Evolutionary conservation across 2,113 vertebrate species (phyloP).

Genomic region (Anseranas semipalmata): DNA sequence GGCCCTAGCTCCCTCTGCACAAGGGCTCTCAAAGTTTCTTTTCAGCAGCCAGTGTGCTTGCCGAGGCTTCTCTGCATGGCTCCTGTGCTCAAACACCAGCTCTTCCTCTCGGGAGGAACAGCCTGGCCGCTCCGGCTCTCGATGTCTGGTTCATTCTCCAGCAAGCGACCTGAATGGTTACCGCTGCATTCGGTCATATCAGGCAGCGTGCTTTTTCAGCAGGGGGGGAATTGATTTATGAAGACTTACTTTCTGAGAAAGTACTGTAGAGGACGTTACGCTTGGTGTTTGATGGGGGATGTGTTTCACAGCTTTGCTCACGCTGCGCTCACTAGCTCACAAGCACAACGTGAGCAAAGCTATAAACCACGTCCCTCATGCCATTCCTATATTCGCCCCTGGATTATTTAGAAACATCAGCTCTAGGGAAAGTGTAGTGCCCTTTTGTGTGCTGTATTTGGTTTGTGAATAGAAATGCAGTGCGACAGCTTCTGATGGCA

Average conservation of each 20-base stretch:
- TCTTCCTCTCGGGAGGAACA: neutral
- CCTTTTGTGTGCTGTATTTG: neutral
- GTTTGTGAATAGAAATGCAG: neutral
- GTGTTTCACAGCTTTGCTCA: neutral
- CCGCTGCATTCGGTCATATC: neutral
- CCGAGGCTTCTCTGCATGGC: accelerated
- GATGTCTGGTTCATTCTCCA: neutral
- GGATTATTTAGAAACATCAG: neutral
- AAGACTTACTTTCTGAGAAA: neutral
- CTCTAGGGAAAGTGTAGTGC: neutral
- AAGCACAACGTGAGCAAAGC: neutral
- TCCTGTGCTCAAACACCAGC: neutral
- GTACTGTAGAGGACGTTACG: neutral
- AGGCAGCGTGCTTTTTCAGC: neutral
- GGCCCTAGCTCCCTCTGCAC: neutral
- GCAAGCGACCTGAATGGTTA: neutral
- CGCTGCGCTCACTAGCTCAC: accelerated
- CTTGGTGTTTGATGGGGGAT: neutral
- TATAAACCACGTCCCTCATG: neutral
- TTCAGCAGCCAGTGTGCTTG: neutral
- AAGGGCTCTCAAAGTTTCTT: neutral
- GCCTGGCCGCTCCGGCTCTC: neutral
- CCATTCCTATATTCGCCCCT: neutral
- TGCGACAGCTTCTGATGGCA: neutral
- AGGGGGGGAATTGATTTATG: neutral